Evolutionary conservation across 2,888 invertebrate species (phyloP), one percentile per base, ranked within the genome.

Genomic region (Ganaspis brasiliensis): DNA sequence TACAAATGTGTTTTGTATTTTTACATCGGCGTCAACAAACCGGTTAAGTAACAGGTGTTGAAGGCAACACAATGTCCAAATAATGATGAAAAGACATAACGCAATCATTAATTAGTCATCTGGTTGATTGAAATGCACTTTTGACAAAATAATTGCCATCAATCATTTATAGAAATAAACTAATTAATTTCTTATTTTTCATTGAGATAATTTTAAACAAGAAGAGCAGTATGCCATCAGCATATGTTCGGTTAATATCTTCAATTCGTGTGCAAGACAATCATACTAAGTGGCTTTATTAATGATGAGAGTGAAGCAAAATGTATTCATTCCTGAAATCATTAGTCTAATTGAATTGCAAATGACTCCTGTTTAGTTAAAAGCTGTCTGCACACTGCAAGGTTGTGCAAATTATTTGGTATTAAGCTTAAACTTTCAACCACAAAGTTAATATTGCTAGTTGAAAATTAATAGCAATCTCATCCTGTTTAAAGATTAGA

Each of bases 231-330:
- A 73, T 73, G 74, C 72, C 76, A 73, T 79, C 75, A 52, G 79
- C 14, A 52, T 52, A 8, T 16, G 19, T 45, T 24, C 37, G 14
- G 14, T 40, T 24, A 6, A n/a, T 37, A 37, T 40, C n/a, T 37
- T 45, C 24, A 67, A 67, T 45, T 67, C 40, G n/a, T 12, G 9
- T 79, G 81, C 83, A 76, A 79, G 81, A 78, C 84, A 87, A 88
- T 89, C 86, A 82, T 82, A 73, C 81, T 85, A 85, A 87, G 84
- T 85, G 86, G 84, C 73, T 83, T 83, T 82, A 86, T 87, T 85
- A 83, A 86, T 85, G 84, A 77, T 74, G 77, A 76, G 72, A 75
- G 76, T 83, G 78, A 74, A 79, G 74, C 77, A 82, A 81, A 83
- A 80, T 81, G 77, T 76, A 82, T 80, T 82, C 80, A 80, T 80